A percentile compares a stretch with the other conserved stretches of the same genome.
Conservation (phyloP, 2,797 vertebrate species). For the Esox masquinongy region DNA sequence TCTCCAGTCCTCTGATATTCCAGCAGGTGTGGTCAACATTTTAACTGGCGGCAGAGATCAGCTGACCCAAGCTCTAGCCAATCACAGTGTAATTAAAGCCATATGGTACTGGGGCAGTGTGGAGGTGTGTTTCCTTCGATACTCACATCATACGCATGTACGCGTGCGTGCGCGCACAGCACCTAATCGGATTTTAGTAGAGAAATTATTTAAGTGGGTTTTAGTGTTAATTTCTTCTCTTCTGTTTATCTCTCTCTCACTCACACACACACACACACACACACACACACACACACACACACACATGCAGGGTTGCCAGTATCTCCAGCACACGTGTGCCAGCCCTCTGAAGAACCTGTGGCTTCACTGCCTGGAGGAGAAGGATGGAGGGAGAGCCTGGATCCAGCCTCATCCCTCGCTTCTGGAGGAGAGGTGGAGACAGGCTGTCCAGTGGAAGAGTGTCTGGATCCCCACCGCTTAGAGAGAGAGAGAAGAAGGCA, state of each 20-base stretch:
- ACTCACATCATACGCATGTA: not conserved
- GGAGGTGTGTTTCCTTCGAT: slow-evolving; percentile 69
- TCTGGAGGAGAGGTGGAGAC: slow-evolving; percentile 75
- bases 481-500: not conserved
- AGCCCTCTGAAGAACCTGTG: slow-evolving; percentile 71
- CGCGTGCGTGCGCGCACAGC: not conserved
- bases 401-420: slow-evolving; percentile 43
- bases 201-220: not conserved
- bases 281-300: slow-evolving; percentile 28
- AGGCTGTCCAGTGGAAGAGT: slow-evolving; percentile 77
- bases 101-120: slow-evolving; percentile 89
- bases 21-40: slow-evolving; percentile 84
- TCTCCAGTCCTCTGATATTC: slow-evolving; percentile 79
- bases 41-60: slow-evolving; percentile 81
- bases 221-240: not conserved
- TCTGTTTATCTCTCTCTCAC: not conserved
- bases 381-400: slow-evolving; percentile 51
- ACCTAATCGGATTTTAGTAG: not conserved
- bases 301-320: slow-evolving; percentile 71
- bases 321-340: slow-evolving; percentile 73
- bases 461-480: slow-evolving; percentile 79
- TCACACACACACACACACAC: not conserved
- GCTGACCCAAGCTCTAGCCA: slow-evolving; percentile 80
- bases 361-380: slow-evolving; percentile 55
- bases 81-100: slow-evolving; percentile 87